Evolutionary conservation across 1,140 invertebrate species (phyloP).

Genomic region (Drosophila ironensis): DNA sequence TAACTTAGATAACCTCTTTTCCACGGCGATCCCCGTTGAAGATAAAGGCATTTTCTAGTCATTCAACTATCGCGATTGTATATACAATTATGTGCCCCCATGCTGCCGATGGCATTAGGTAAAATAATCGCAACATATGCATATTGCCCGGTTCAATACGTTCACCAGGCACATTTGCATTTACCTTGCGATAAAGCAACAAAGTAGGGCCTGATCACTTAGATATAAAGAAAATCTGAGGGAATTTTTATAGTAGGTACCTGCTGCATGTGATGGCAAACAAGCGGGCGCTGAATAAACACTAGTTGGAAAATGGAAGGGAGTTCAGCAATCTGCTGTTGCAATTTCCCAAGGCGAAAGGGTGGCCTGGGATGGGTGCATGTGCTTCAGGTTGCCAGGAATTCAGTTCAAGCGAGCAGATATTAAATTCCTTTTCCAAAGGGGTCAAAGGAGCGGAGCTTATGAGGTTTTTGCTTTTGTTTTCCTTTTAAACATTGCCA

Average conservation of each 20-base stretch:
- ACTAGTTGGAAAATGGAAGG: slow-evolving; percentile 10
- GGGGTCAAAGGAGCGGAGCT: slow-evolving; percentile 7
- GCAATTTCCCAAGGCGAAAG: not conserved
- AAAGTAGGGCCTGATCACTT: slow-evolving; percentile 11
- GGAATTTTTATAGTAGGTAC: too few relatives aligned
- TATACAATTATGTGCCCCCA: not conserved
- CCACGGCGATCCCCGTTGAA: not conserved
- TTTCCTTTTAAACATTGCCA: too few relatives aligned
- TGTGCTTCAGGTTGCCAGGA: not conserved
- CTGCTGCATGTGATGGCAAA: slow-evolving; percentile 30
- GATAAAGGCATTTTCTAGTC: slow-evolving; percentile 26
- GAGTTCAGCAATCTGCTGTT: slow-evolving; percentile 6
- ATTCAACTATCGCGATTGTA: slow-evolving; percentile 18
- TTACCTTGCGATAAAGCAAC: slow-evolving; percentile 21
- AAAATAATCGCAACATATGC: slow-evolving; percentile 2
- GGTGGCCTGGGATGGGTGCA: not conserved
- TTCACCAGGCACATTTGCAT: too few relatives aligned
- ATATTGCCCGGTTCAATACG: too few relatives aligned
- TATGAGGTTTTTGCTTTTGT: too few relatives aligned
- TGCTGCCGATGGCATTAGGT: slow-evolving; percentile 18
- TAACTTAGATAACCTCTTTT: slow-evolving; percentile 10
- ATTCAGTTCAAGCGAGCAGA: slow-evolving; percentile 13
- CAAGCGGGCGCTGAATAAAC: slow-evolving; percentile 27
- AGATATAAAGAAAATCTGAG: too few relatives aligned
- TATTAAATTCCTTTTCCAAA: slow-evolving; percentile 38